Evolutionary conservation across 1,140 invertebrate genomes (phyloP).

Genomic region (Odontomachus brunneus): DNA sequence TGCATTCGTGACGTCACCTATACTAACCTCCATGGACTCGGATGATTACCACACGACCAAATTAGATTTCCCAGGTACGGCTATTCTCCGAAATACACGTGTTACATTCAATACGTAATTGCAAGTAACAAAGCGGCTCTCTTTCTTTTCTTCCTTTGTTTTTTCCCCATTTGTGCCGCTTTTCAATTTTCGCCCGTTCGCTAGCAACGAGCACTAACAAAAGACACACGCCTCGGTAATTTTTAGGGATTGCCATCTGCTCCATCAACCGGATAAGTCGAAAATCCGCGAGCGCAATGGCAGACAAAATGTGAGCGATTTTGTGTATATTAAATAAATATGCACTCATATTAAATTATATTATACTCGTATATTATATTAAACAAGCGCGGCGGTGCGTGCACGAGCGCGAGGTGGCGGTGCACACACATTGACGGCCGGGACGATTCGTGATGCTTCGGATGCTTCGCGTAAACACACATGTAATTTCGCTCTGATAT

Average conservation of each 20-base stretch:
- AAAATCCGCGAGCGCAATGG: constrained; percentile 65
- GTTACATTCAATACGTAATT: too few relatives aligned
- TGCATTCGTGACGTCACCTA: constrained; percentile 67
- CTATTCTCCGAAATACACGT: too few relatives aligned
- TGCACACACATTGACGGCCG: not conserved
- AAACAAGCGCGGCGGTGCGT: not conserved
- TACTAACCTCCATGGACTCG: constrained; percentile 71
- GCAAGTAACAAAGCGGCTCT: too few relatives aligned
- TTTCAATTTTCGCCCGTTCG: too few relatives aligned
- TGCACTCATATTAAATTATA: not conserved
- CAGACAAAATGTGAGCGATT: constrained; percentile 73
- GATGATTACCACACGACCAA: constrained; percentile 70
- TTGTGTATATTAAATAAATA: constrained; percentile 47
- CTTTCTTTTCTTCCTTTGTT: too few relatives aligned
- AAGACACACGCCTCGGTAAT: constrained; percentile 21
- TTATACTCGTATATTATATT: not conserved
- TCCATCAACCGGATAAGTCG: constrained; percentile 77
- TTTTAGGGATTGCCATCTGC: constrained; percentile 76
- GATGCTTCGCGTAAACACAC: not conserved
- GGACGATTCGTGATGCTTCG: not conserved
- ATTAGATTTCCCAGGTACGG: constrained; percentile 74
- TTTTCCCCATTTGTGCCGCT: too few relatives aligned
- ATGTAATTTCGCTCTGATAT: constrained; percentile 1
- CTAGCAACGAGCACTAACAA: not conserved
- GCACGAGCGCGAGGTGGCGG: not conserved